These are phyloP conservation scores for Chlamydotis undulata DNA, from an alignment of 2,113 vertebrate species.

Conservation along the genomic window DNA sequence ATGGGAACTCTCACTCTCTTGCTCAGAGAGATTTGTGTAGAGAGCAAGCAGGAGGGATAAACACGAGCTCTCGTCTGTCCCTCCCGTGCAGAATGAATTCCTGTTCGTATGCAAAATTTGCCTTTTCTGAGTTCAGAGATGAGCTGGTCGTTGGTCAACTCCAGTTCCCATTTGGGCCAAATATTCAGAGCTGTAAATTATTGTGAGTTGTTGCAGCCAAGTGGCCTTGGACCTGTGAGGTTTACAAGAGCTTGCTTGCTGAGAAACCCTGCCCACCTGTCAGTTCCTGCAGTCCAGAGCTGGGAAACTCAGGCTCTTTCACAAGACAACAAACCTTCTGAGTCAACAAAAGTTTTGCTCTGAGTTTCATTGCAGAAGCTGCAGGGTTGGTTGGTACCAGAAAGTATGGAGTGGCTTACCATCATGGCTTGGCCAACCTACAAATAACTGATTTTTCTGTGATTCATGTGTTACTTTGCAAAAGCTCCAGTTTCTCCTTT, in stretches of 20 bases:
- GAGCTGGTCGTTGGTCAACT: neutral
- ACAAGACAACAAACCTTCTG: neutral
- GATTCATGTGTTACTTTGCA: accelerated
- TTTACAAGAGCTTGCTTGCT: neutral
- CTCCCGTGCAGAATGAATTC: neutral
- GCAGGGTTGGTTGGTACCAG: too few species aligned
- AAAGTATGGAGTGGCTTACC: accelerated
- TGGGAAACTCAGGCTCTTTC: neutral
- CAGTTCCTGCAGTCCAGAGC: neutral
- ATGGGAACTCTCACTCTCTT: neutral
- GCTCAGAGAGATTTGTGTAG: neutral
- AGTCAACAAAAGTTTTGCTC: neutral
- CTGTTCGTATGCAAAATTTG: neutral
- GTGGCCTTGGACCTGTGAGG: too few species aligned
- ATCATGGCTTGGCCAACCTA: neutral
- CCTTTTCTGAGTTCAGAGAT: neutral
- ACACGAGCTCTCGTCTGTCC: neutral
- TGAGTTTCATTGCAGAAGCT: neutral
- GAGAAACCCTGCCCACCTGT: neutral
- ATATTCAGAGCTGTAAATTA: neutral
- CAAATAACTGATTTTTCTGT: neutral
- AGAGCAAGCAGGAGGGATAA: neutral
- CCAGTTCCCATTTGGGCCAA: neutral
- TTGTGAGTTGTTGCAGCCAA: neutral
- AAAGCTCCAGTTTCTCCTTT: neutral